Percentiles rank a stretch among this genome's conserved stretches.
phyloP scores from a whole-genome alignment of 2,113 vertebrate species.

The Motacilla tschutschensis region DNA sequence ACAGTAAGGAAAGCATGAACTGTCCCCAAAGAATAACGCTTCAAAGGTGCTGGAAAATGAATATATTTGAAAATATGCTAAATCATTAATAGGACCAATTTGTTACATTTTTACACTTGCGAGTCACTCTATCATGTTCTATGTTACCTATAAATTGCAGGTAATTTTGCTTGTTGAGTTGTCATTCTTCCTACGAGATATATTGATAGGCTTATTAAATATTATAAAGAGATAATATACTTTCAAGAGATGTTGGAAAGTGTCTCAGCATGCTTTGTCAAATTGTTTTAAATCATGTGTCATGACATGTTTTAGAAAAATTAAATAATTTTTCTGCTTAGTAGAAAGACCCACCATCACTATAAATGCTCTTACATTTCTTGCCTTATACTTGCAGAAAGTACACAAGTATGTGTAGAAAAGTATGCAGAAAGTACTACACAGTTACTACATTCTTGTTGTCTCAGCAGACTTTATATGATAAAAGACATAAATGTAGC shows the following conservation, averaged over 20 bases:
- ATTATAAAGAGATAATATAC: background rate
- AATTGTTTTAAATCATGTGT: background rate
- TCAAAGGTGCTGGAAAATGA: background rate
- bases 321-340: background rate
- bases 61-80: background rate
- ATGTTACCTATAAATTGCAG: background rate
- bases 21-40: background rate
- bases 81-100: background rate
- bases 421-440: background rate
- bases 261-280: background rate
- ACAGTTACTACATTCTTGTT: background rate
- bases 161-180: background rate
- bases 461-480: background rate
- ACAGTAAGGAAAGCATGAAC: background rate
- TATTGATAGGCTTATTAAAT: background rate
- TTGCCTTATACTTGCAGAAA: background rate
- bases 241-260: background rate
- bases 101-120: background rate
- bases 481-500: background rate
- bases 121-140: background rate
- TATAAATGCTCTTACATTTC: background rate
- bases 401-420: background rate
- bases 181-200: background rate
- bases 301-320: background rate
- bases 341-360: background rate